These are phyloP conservation scores for Lomographa bimaculata DNA, from an alignment of 2,888 invertebrate species.

Conservation along the genomic window DNA sequence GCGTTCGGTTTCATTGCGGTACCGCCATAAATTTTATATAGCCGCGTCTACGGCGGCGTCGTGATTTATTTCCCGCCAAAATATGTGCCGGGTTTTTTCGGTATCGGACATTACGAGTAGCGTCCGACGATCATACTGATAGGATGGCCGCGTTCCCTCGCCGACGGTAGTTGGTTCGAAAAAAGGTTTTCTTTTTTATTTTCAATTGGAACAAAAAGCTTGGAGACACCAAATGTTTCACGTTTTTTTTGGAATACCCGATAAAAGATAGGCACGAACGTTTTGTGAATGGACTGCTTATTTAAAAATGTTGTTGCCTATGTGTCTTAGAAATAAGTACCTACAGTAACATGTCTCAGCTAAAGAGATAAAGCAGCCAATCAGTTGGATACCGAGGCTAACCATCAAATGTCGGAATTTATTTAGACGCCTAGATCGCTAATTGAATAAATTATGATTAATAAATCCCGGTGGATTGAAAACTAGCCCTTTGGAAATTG, in stretches of 20 bases:
- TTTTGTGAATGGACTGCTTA: conserved; percentile 35
- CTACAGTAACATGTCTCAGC: no score
- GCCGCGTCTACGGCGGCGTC: conserved; percentile 63
- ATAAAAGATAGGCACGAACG: conserved; percentile 62
- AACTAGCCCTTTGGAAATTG: no score
- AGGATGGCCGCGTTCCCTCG: conserved; percentile 70
- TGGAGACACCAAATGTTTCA: conserved; percentile 55
- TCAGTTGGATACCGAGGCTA: no score
- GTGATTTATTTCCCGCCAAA: conserved; percentile 83
- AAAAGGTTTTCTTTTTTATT: conserved; percentile 57
- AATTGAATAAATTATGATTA: no score
- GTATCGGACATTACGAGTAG: conserved; percentile 77
- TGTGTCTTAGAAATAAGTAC: background rate
- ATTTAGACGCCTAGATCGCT: no score
- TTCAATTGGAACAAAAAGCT: conserved; percentile 61
- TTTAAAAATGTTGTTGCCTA: conserved; percentile 6
- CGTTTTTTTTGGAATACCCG: conserved; percentile 43
- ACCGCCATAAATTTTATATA: conserved; percentile 79
- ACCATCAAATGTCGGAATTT: no score
- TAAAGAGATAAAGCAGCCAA: no score
- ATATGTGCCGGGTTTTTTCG: conserved; percentile 71
- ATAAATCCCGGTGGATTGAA: no score
- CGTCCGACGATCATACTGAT: conserved; percentile 77
- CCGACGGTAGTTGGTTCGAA: conserved; percentile 76
- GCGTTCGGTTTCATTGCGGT: conserved; percentile 44